phyloP scores from a whole-genome alignment of 2,888 invertebrate species.

The Phengaris alcon region DNA sequence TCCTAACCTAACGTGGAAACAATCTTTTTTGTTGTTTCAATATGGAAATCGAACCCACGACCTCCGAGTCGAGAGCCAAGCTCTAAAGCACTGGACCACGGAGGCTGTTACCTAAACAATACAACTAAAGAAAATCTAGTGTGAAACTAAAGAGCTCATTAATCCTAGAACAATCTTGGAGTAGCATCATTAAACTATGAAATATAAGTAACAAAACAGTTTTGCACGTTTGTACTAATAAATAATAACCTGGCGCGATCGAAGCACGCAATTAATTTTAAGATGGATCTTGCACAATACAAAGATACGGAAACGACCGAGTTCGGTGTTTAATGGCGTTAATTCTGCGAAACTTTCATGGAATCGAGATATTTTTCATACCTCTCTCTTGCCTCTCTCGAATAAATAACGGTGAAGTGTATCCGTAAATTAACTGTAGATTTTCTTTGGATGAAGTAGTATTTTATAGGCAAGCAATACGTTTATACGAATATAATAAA shows the following conservation, averaged over 20 bases:
- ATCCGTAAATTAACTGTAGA: background rate
- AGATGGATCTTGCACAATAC: conserved; percentile 41
- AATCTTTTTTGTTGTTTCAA: no score
- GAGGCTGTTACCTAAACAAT: no score
- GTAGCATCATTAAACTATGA: background rate
- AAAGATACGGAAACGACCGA: conserved; percentile 40
- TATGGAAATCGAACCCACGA: no score
- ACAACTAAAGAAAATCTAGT: background rate
- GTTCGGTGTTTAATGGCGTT: conserved; percentile 38
- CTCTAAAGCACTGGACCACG: no score
- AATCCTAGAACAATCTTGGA: background rate
- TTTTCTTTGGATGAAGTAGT: no score
- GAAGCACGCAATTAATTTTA: conserved; percentile 43
- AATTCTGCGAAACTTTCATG: conserved; percentile 32
- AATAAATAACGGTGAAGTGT: background rate
- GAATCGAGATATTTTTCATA: conserved; percentile 26
- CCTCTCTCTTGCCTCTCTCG: background rate
- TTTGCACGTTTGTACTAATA: conserved; percentile 31
- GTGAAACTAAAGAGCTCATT: background rate
- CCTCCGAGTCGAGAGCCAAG: no score
- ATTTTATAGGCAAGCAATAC: no score
- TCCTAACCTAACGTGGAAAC: no score
- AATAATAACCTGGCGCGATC: conserved; percentile 39
- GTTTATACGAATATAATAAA: no score
- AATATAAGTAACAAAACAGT: conserved; percentile 11